These are phyloP conservation scores for Aviceda subcristata DNA, from an alignment of 2,113 vertebrate species.

Conservation along the genomic window DNA sequence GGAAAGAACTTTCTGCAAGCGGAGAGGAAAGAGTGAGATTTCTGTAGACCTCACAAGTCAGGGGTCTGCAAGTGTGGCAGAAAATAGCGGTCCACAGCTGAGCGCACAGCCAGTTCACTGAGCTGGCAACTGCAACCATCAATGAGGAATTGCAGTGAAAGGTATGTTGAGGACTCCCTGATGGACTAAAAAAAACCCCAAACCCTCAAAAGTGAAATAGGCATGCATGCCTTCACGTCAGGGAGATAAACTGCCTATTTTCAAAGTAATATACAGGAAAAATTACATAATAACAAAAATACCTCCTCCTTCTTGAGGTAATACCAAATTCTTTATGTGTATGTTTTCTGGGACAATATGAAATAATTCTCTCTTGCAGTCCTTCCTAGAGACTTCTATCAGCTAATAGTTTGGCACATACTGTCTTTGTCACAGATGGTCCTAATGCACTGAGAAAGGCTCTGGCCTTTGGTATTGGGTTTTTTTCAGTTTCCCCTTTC, in stretches of 20 bases:
- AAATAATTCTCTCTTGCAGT: neutral
- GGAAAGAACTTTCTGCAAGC: neutral
- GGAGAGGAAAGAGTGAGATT: neutral
- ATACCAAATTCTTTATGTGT: neutral
- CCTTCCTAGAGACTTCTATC: neutral
- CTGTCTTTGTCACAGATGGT: neutral
- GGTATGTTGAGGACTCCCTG: neutral
- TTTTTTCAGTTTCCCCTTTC: neutral
- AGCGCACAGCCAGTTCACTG: neutral
- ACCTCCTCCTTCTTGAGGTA: neutral
- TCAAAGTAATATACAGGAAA: neutral
- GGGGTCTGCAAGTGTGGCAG: neutral
- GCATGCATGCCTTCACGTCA: neutral
- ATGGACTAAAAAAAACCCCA: neutral
- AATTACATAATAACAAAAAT: neutral
- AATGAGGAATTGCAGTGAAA: neutral
- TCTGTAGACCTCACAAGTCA: neutral
- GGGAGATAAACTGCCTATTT: neutral
- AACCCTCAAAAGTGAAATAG: neutral
- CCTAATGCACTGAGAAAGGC: neutral
- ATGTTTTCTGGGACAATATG: neutral
- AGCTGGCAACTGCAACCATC: neutral
- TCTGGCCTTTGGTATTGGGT: neutral
- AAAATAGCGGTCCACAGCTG: rapidly evolving
- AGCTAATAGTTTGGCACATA: neutral